These are phyloP conservation scores for Neodiprion pinetum DNA, from an alignment of 1,140 invertebrate species.

Conservation along the genomic window DNA sequence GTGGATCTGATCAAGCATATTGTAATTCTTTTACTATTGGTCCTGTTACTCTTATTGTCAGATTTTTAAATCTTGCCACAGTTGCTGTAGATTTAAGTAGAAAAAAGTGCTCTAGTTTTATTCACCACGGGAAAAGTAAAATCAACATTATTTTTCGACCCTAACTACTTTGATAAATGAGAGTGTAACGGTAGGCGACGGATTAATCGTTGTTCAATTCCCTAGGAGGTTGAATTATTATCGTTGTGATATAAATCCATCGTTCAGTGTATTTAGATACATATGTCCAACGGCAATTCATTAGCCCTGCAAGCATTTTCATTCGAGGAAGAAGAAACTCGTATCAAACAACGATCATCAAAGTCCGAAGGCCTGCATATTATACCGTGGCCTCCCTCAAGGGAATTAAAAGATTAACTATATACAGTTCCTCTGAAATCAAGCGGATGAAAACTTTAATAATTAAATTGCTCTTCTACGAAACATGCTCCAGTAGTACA, in stretches of 20 bases:
- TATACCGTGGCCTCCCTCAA: conserved; percentile 38
- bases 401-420: conserved; percentile 47
- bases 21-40: too few relatives aligned
- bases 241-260: not conserved
- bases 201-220: not conserved
- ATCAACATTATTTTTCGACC: too few relatives aligned
- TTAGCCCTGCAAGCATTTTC: not conserved
- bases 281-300: not conserved
- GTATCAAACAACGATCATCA: conserved; percentile 9
- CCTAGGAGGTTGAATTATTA: not conserved
- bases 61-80: too few relatives aligned
- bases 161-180: too few relatives aligned
- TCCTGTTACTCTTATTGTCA: too few relatives aligned
- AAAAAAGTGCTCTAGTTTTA: too few relatives aligned
- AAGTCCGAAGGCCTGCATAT: conserved; percentile 21
- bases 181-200: not conserved
- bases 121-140: too few relatives aligned
- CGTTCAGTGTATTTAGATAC: not conserved
- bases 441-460: conserved; percentile 45
- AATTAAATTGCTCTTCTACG: conserved; percentile 39
- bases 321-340: not conserved
- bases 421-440: conserved; percentile 1
- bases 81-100: too few relatives aligned
- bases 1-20: too few relatives aligned
- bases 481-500: not conserved